phyloP scores from a whole-genome alignment of 2,888 invertebrate species.

The Lasioglossum zephyrum region DNA sequence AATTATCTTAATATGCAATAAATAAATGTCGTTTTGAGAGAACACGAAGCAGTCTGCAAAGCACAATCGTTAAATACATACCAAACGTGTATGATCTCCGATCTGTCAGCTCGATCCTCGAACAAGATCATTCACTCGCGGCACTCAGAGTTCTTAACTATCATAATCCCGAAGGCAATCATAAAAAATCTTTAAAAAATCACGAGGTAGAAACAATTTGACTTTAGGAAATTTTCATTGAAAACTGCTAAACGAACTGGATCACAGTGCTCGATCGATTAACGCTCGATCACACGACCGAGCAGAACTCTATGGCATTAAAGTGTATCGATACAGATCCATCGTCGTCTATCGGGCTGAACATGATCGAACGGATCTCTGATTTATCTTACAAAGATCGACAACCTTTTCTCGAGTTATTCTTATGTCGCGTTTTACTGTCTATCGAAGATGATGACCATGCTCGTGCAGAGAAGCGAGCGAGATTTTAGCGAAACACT shows the following conservation, averaged over 20 bases:
- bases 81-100: neutral
- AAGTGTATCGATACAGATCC: neutral
- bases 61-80: conserved; percentile 9
- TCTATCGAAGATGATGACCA: neutral
- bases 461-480: neutral
- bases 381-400: neutral
- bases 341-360: neutral
- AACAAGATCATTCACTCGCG: neutral
- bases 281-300: neutral
- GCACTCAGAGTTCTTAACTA: neutral
- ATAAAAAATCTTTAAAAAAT: neutral
- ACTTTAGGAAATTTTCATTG: neutral
- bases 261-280: conserved; percentile 1
- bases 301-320: neutral
- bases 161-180: neutral
- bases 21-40: neutral
- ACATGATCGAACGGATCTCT: neutral
- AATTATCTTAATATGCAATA: neutral
- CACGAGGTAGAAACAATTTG: neutral
- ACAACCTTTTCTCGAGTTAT: neutral
- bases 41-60: conserved; percentile 38
- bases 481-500: neutral
- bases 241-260: neutral
- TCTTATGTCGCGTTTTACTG: neutral
- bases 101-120: conserved; percentile 12